A percentile compares a stretch with the other conserved stretches of the same genome.
phyloP scores from a whole-genome alignment of 2,113 vertebrate genomes.

The Elephantulus edwardii region DNA sequence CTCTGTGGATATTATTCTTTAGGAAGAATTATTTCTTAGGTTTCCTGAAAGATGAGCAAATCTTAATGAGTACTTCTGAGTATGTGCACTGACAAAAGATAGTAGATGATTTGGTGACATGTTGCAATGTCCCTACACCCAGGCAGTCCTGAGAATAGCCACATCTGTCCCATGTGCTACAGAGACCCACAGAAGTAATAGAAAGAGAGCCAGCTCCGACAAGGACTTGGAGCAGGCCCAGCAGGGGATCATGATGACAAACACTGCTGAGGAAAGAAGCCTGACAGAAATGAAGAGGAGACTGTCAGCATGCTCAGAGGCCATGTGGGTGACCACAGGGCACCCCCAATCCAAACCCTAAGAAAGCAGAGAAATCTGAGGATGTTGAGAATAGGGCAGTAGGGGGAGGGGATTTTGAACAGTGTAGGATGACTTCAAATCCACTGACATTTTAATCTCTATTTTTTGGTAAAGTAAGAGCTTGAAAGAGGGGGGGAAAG shows the following conservation, averaged over 20 bases:
- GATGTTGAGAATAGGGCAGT: not conserved
- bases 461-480: not conserved
- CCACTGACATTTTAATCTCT: not conserved
- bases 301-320: not conserved
- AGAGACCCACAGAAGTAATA: not conserved
- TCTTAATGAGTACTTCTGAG: not conserved
- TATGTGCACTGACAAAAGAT: not conserved
- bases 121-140: not conserved
- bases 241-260: not conserved
- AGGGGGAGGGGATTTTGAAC: not conserved
- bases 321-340: not conserved
- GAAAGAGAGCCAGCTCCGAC: not conserved
- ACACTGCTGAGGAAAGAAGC: not conserved
- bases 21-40: not conserved
- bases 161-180: not conserved
- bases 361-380: not conserved
- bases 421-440: not conserved
- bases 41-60: not conserved
- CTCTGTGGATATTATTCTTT: not conserved
- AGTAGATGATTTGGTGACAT: not conserved
- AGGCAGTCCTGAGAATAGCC: not conserved
- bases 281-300: not conserved
- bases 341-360: not conserved
- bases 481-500: not conserved
- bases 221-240: not conserved